Evolutionary conservation across 2,113 vertebrate genomes (phyloP).

Genomic region (Semnornis frantzii): DNA sequence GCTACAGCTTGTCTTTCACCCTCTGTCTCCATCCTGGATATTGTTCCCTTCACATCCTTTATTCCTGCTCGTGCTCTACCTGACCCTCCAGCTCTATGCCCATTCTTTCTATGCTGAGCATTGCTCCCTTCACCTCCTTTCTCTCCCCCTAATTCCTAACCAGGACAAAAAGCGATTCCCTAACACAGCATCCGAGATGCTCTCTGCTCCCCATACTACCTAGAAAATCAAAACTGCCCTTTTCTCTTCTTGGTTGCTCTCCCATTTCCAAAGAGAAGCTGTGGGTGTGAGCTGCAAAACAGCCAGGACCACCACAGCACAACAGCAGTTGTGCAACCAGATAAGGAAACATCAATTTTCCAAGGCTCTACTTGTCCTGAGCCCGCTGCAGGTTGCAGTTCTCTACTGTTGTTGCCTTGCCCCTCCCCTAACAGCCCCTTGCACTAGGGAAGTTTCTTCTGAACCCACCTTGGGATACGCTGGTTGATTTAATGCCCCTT

Average conservation of each 20-base stretch:
- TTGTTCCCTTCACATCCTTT: not conserved
- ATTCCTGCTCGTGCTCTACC: not conserved
- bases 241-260: not conserved
- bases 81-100: not conserved
- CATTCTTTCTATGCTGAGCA: not conserved
- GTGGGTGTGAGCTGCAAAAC: not conserved
- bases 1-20: not conserved
- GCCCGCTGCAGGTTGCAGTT: not conserved
- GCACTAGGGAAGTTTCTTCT: not conserved
- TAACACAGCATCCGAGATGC: accelerated
- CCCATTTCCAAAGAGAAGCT: not conserved
- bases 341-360: not conserved
- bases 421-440: not conserved
- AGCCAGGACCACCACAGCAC: not conserved
- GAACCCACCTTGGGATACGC: not conserved
- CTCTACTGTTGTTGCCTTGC: not conserved
- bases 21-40: not conserved
- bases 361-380: not conserved
- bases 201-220: not conserved
- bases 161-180: not conserved
- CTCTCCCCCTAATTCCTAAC: not conserved
- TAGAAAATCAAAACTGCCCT: not conserved
- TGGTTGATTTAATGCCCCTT: not conserved
- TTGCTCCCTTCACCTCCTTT: not conserved
- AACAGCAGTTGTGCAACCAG: not conserved